Base-by-base conservation (phyloP, 2,797 vertebrate species). In the Denticeps clupeoides region DNA sequence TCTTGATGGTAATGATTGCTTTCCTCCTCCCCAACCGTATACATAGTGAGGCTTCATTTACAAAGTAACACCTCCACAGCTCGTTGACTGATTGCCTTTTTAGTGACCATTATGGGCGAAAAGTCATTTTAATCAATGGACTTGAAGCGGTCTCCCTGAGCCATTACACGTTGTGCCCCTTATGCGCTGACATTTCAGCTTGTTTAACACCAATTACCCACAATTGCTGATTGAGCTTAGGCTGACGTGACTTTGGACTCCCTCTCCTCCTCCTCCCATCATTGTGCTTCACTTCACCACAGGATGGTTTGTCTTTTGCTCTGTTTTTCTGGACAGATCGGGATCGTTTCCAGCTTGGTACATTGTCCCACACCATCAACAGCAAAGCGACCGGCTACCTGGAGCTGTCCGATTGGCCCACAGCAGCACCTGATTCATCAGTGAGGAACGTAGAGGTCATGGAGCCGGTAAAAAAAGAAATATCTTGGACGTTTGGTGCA, bases 331-430 rank as follows among this genome's bases (percentile, higher is more conserved):
- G n/a, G 71, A 71, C 77, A 99, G 94, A 93, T 72, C 84, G 93
- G 51, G 93, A 98, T 64, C 88, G 85, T 67, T 98, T 84, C 82
- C 95, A 99, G 67, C 88, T 98, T 67, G 93, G 95, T 29, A 93
- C 90, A 1, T 84, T 99, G 49, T 97, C 95, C 55, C 93, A 99
- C 75, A 89, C 85, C 1, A 78, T 98, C 45, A 97, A 97, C 55
- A 67, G 60, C 45, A 89, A 84, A 81, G 85, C 90, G 7, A 49
- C 56, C 0, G 94, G 92, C 5, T 98, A 97, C 78, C 81, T 91
- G 74, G 90, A 98, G 75, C 87, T 99, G 43, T 90, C 86, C 0
- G 79, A 91, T 65, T 98, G 95, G 95, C 95, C 92, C 1, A 72
- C 77, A 23, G 83, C 83, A 42, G 91, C 90, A 1, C 92, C 93